phyloP scores from a whole-genome alignment of 2,113 vertebrate genomes.

The Hiodon alosoides region DNA sequence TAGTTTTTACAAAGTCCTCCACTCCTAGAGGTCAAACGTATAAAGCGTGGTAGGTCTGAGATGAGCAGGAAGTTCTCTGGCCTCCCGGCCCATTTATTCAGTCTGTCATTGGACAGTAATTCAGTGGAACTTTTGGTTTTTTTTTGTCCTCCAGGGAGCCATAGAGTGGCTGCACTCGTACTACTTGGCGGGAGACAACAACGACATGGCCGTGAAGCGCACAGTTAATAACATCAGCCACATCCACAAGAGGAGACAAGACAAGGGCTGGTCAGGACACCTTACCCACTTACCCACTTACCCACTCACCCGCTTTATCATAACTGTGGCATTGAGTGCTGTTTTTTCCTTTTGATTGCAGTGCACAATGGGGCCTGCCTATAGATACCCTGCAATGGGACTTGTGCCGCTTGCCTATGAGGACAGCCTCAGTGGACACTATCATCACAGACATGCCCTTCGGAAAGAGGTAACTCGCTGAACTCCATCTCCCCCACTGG shows the following conservation, averaged over 20 bases:
- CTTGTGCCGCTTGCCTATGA: constrained; percentile 78
- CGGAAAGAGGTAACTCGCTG: constrained; percentile 80
- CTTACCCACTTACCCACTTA: not conserved
- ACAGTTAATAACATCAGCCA: constrained; percentile 83
- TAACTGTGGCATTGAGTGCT: not conserved
- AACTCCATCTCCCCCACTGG: not conserved
- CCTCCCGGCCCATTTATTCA: not conserved
- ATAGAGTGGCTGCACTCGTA: constrained; percentile 80
- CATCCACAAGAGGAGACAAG: constrained; percentile 74
- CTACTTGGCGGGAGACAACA: constrained; percentile 91
- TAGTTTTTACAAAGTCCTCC: no score
- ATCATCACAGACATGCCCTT: constrained; percentile 95
- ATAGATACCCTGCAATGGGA: constrained; percentile 88
- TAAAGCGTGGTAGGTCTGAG: no score
- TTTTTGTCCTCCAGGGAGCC: constrained; percentile 67
- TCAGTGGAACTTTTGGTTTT: not conserved
- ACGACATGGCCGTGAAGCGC: constrained; percentile 83
- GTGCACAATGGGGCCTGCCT: constrained; percentile 63
- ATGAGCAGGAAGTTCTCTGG: no score
- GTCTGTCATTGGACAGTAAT: not conserved
- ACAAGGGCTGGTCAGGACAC: constrained; percentile 60
- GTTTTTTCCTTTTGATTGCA: constrained; percentile 35
- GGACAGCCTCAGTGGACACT: constrained; percentile 79
- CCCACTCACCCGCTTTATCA: not conserved
- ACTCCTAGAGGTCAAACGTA: no score